A percentile compares a stretch with the other conserved stretches of the same genome.
phyloP scores from a whole-genome alignment of 2,113 vertebrate species.

The Muscicapa adusta region DNA sequence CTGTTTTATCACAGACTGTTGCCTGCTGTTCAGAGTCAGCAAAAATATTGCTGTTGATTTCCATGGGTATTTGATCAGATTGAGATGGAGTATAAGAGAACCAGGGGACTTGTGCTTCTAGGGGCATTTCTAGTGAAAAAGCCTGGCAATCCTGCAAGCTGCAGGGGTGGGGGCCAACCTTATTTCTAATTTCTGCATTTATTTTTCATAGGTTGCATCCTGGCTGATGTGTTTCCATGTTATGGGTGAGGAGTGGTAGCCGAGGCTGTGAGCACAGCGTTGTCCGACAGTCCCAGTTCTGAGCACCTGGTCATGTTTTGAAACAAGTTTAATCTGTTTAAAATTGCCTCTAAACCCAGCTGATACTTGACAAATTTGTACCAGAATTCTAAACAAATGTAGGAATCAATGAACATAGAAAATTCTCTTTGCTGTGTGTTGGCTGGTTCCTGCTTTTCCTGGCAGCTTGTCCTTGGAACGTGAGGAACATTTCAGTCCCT shows the following conservation, averaged over 20 bases:
- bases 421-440: not conserved
- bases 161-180: not conserved
- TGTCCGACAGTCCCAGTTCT: not conserved
- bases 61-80: not conserved
- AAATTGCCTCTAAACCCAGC: not conserved
- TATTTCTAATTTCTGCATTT: not conserved
- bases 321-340: not conserved
- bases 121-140: not conserved
- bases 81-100: not conserved
- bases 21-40: not conserved
- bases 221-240: not conserved
- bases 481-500: not conserved
- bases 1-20: not conserved
- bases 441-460: not conserved
- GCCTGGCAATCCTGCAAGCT: not conserved
- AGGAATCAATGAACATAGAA: not conserved
- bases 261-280: not conserved
- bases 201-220: not conserved
- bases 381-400: not conserved
- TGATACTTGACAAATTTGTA: not conserved
- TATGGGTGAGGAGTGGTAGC: not conserved
- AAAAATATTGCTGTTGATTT: not conserved
- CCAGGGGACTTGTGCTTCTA: not conserved
- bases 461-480: not conserved
- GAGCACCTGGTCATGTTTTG: not conserved